Base-by-base conservation (phyloP, 2,797 vertebrate species). In the Tadarida brasiliensis region DNA sequence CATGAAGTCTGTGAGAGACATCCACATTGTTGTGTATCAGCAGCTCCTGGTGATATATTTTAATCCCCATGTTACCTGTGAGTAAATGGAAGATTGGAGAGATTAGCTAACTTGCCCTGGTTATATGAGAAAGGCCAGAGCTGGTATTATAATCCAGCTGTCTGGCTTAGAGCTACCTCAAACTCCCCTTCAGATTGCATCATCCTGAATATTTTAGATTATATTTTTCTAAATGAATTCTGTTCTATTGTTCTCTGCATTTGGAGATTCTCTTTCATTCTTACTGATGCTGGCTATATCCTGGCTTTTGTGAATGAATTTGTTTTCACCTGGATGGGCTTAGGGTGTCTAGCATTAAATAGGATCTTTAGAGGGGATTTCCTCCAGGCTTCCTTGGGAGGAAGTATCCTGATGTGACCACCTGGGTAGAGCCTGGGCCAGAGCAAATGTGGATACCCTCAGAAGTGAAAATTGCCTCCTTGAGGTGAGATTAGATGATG, bases 221-320 rank as follows among this genome's bases (percentile, higher is more conserved):
- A 2, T 44, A 19, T 26, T 51, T 96, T 90, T 78, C 73, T 61
- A 57, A 74, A 22, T 44, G 44, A 86, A 73, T 86, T 30, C 5
- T 35, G 9, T 3, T 51, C 14, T 82, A 16, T 70, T n/a, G 1
- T 59, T 83, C 71, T 83, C 30, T 91, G 33, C 9, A 86, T 68
- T 89, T 78, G 68, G 68, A 91, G 30, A 73, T 68, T 63, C 28
- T 93, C 22, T 95, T 78, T 76, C 33, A 47, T 94, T 92, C 77
- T 57, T 28, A 39, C 5, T 57, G 35, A 35, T 57, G 67, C 24
- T 44, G 81, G 39, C 22, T 44, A 47, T 96, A 22, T 59, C 67
- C 30, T 61, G 44, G 74, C 33, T 82, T 91, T 76, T 57, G 44
- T 16, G 47, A 59, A 74, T 83, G 61, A 78, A 11, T 57, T 91